Evolutionary conservation across 1,140 invertebrate genomes (phyloP), one percentile per base, ranked within the genome.

Genomic region (Solen grandis): DNA sequence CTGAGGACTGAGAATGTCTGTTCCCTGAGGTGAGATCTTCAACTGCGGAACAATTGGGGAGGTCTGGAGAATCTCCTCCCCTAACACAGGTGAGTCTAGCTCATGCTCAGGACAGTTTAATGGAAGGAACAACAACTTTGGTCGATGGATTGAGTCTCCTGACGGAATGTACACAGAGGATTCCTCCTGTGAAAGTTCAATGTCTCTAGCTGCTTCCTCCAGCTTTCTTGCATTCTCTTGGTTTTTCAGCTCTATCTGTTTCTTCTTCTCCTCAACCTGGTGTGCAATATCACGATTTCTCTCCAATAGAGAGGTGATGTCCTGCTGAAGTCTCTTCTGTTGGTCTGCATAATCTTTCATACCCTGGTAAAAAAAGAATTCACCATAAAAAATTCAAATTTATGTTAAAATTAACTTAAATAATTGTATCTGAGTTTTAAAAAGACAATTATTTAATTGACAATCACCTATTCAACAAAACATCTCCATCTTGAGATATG

Each of bases 291-390:
- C 84, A 29, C 85, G 65, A 66, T 92, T 92, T 65, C 88, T 84
- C 22, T 90, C 86, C 27, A 89, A 73, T 38, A 84, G 89, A 4
- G 54, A 79, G 54, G 70, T 66, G 22, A 92, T 91, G 52, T 92
- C 91, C 29, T 88, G 79, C 31, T 89, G 86, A 35, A 92, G 82
- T 38, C 88, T 83, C 52, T 80, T 86, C 79, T 92, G 92, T 55
- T 92, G 91, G n/a, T 91, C 89, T 41, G 87, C 90, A 85, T 91
- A 92, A 78, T 92, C 92, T 76, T 92, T 92, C 68, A 92, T 86
- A 31, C 88, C 88, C 91, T 92, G 81, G n/a, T 85, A 80, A 38
- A 62, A 50, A 46, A 46, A 19, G 19, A 46, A 46, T 10, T n/a
- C n/a, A n/a, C n/a, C n/a, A n/a, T n/a, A n/a, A n/a, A n/a, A n/a